phyloP scores from a whole-genome alignment of 2,113 vertebrate species.

The Talpa occidentalis region DNA sequence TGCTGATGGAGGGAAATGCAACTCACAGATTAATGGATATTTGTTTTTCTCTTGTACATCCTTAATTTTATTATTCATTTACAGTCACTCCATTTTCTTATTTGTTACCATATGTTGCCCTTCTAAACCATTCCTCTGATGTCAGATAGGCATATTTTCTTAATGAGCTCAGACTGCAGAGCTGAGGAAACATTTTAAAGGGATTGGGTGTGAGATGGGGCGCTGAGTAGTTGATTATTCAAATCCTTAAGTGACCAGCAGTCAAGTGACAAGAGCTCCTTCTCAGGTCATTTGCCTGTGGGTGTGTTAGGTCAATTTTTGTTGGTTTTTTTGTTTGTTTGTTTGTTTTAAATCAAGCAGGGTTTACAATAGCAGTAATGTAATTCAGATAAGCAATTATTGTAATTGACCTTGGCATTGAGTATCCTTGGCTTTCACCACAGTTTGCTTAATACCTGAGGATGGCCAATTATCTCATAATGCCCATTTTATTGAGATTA shows the following conservation, averaged over 20 bases:
- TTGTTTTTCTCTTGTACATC: background rate
- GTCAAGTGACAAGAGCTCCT: constrained; percentile 39
- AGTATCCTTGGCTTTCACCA: constrained; percentile 85
- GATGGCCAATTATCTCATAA: constrained; percentile 86
- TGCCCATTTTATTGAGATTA: constrained; percentile 86
- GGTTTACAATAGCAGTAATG: constrained; percentile 84
- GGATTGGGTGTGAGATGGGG: background rate
- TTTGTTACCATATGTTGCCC: background rate
- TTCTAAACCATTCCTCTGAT: background rate
- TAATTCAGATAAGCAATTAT: constrained; percentile 86
- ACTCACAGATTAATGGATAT: background rate
- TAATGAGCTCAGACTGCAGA: constrained; percentile 7
- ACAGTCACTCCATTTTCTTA: background rate
- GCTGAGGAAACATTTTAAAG: background rate
- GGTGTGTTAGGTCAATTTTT: constrained; percentile 75
- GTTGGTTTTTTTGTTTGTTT: constrained; percentile 71
- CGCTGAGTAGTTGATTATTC: background rate
- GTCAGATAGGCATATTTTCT: background rate
- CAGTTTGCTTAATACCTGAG: constrained; percentile 86
- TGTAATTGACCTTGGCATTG: constrained; percentile 85
- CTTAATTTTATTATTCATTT: background rate
- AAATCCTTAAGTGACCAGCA: background rate
- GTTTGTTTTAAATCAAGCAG: constrained; percentile 71
- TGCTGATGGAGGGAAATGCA: background rate
- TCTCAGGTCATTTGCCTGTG: constrained; percentile 52